Evolutionary conservation across 2,888 invertebrate species (phyloP), one percentile per base, ranked within the genome.

Genomic region (Sinohyriopsis cumingii): DNA sequence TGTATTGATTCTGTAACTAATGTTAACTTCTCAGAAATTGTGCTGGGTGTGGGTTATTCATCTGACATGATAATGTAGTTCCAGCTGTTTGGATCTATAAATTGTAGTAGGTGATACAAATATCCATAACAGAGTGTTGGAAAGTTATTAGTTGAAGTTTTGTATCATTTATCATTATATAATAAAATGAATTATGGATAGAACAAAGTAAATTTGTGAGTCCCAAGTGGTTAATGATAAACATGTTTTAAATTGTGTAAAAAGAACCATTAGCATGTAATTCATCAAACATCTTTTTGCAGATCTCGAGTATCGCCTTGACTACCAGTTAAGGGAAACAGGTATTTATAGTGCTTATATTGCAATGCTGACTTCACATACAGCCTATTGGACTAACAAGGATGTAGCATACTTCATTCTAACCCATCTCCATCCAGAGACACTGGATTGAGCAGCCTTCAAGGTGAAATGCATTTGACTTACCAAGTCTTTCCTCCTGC

Each of bases 381-480:
- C 93, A 1, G 91, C 92, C 54, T 93, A 93, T 87, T 93, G 93
- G 93, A 91, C 89, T 79, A 93, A 92, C 82, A 92, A 92, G 67
- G 93, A 93, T 80, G 92, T 93, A 55, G 93, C 93, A 24, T 92
- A 92, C 87, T 93, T 93, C 87, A 91, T 93, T 69, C 88, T 93
- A 65, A 92, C 84, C 12, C 87, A 89, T 67, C 74, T 87, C 6
- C 83, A 84, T 72, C 85, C 84, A 24, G 73, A 78, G 22, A 73
- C 85, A 45, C 82, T 84, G 69, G 80, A 81, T 45, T 45, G 12
- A 45, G 15, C 45, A 45, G 45, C 45, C 45, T 45, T 45, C 45
- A 45, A 45, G 45, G 45, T 45, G 45, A 45, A 45, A 45, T 45
- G 45, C 45, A 45, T 45, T 15, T 45, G 45, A 45, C 15, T 45